Conservation (phyloP, 2,797 vertebrate genomes). For the Karalla daura region DNA sequence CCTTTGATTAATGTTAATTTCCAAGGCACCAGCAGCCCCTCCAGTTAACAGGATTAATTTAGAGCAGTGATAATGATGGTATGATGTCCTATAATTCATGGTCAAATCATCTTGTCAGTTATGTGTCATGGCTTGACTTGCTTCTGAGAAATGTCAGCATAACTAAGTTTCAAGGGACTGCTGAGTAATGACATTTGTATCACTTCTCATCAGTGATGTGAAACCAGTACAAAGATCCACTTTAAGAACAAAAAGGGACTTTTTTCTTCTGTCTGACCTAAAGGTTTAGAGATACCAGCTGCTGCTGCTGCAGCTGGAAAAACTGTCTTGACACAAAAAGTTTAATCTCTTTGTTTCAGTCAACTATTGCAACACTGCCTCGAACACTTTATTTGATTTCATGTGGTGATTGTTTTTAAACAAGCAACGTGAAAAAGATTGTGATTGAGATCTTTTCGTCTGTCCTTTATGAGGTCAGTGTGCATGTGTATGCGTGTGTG, state of each 20-base stretch:
- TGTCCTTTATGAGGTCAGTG: not conserved
- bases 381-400: not conserved
- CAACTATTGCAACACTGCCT: not conserved
- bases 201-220: not conserved
- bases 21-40: not conserved
- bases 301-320: not conserved
- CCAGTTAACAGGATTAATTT: not conserved
- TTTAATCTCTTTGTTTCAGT: not conserved
- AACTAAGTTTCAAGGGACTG: not conserved
- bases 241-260: not conserved
- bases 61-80: not conserved
- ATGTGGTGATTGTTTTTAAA: not conserved
- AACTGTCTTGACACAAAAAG: not conserved
- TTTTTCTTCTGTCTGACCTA: not conserved
- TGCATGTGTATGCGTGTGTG: slow-evolving; percentile 7
- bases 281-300: not conserved
- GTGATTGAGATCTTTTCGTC: not conserved
- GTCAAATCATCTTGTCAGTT: not conserved
- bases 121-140: not conserved
- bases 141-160: not conserved
- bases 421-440: not conserved
- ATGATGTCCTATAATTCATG: not conserved
- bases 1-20: too few relatives aligned
- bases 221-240: not conserved
- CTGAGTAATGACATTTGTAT: slow-evolving; percentile 7